Percentiles rank a stretch among this genome's conserved stretches.
These are phyloP conservation scores for Patella caerulea DNA, from an alignment of 2,888 invertebrate genomes.

Conservation along the genomic window DNA sequence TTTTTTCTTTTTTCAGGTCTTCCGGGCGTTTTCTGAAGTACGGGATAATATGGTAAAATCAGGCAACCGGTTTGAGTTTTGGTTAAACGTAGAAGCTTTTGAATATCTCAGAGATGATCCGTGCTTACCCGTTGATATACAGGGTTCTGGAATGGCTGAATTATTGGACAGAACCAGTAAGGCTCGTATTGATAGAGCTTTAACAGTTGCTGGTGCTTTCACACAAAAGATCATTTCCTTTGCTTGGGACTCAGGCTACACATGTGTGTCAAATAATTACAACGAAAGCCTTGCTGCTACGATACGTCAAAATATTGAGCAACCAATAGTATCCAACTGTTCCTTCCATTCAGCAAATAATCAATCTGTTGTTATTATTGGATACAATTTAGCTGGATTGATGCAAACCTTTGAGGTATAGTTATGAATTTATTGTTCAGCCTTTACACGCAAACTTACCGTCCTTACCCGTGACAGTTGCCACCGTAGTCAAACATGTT, in stretches of 20 bases:
- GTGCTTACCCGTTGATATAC: slow-evolving; percentile 52
- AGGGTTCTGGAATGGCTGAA: slow-evolving; percentile 47
- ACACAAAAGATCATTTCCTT: slow-evolving; percentile 54
- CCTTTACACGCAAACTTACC: background rate
- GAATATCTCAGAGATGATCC: slow-evolving; percentile 52
- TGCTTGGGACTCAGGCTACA: slow-evolving; percentile 61
- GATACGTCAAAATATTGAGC: slow-evolving; percentile 39
- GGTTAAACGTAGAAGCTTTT: slow-evolving; percentile 60
- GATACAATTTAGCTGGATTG: slow-evolving; percentile 51
- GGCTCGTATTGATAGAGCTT: slow-evolving; percentile 50
- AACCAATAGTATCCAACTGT: slow-evolving; percentile 57
- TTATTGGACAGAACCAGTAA: slow-evolving; percentile 39
- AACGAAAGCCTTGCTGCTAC: slow-evolving; percentile 39
- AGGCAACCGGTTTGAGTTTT: slow-evolving; percentile 42
- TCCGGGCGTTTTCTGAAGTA: slow-evolving; percentile 30
- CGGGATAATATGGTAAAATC: slow-evolving; percentile 27
- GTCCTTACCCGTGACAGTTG: slow-evolving; percentile 28
- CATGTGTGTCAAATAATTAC: slow-evolving; percentile 46
- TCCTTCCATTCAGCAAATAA: slow-evolving; percentile 55
- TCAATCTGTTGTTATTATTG: slow-evolving; percentile 58
- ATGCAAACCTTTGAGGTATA: slow-evolving; percentile 53
- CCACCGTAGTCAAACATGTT: slow-evolving; percentile 1
- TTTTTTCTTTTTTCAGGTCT: slow-evolving; percentile 33
- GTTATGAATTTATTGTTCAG: background rate
- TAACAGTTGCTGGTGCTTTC: slow-evolving; percentile 47